Percentiles rank a stretch among this genome's conserved stretches.
Conservation (phyloP, 2,888 invertebrate genomes). For the Diarsia rubi region DNA sequence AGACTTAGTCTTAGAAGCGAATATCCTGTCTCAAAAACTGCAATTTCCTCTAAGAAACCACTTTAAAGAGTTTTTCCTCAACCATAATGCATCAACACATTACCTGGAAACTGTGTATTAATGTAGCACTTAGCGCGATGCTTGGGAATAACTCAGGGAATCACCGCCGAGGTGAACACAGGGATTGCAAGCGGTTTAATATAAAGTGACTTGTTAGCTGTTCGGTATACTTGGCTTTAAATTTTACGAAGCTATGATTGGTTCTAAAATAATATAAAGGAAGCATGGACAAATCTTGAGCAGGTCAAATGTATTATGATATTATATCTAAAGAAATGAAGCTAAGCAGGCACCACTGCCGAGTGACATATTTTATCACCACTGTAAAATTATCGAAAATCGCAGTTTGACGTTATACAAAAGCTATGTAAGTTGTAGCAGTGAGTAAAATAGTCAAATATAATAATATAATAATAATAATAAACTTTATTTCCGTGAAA, state of each 20-base stretch:
- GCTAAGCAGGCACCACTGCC: too few species aligned
- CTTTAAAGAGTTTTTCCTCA: conserved; percentile 1
- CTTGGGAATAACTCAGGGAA: conserved; percentile 55
- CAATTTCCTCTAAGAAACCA: not conserved
- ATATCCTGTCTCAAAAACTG: not conserved
- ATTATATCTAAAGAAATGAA: too few species aligned
- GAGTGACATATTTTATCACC: too few species aligned
- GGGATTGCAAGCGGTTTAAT: conserved; percentile 32
- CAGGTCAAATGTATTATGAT: too few species aligned
- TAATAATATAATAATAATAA: too few species aligned
- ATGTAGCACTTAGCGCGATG: conserved; percentile 49
- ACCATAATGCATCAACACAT: conserved; percentile 37
- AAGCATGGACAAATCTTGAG: too few species aligned
- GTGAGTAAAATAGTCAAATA: too few species aligned
- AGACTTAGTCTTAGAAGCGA: not conserved
- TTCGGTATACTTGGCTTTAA: not conserved
- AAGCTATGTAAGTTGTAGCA: too few species aligned
- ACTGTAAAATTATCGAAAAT: too few species aligned
- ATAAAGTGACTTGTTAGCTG: conserved; percentile 29
- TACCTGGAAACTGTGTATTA: conserved; percentile 48
- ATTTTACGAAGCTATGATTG: conserved; percentile 1
- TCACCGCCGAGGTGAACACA: conserved; percentile 32
- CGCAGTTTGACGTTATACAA: too few species aligned
- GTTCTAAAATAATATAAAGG: too few species aligned
- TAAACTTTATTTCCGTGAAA: too few species aligned